These are phyloP conservation scores for Theocolax elegans DNA, from an alignment of 1,140 invertebrate species.

Conservation along the genomic window DNA sequence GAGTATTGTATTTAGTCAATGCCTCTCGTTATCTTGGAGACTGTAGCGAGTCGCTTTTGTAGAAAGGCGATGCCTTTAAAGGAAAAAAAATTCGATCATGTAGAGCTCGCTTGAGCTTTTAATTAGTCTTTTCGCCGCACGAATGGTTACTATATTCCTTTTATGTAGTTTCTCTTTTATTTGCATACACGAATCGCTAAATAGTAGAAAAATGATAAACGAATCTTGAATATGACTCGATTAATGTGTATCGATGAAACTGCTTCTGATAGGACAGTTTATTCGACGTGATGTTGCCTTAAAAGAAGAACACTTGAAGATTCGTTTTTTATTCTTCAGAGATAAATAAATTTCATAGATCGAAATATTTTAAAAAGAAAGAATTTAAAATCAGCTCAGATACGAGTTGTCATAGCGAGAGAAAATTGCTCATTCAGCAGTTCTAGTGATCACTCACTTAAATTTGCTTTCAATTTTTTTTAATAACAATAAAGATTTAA, in stretches of 20 bases:
- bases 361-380: slow-evolving; percentile 27
- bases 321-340: slow-evolving; percentile 16
- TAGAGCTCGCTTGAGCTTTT: slow-evolving; percentile 9
- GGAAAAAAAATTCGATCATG: slow-evolving; percentile 14
- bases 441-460: neutral
- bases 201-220: slow-evolving; percentile 18
- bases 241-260: slow-evolving; percentile 20
- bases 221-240: slow-evolving; percentile 24
- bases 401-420: neutral
- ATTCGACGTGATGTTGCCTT: slow-evolving; percentile 26
- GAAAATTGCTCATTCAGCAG: neutral
- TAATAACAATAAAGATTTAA: neutral
- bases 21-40: slow-evolving; percentile 20
- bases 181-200: neutral
- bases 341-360: slow-evolving; percentile 3
- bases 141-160: slow-evolving; percentile 3
- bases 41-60: slow-evolving; percentile 32
- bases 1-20: slow-evolving; percentile 12
- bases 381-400: neutral
- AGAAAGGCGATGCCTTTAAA: slow-evolving; percentile 18
- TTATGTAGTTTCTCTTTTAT: slow-evolving; percentile 26
- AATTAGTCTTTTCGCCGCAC: slow-evolving; percentile 6
- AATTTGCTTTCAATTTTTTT: neutral
- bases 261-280: slow-evolving; percentile 1
- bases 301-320: slow-evolving; percentile 22